phyloP scores from a whole-genome alignment of 2,113 vertebrate genomes.

The Callocephalon fimbriatum region DNA sequence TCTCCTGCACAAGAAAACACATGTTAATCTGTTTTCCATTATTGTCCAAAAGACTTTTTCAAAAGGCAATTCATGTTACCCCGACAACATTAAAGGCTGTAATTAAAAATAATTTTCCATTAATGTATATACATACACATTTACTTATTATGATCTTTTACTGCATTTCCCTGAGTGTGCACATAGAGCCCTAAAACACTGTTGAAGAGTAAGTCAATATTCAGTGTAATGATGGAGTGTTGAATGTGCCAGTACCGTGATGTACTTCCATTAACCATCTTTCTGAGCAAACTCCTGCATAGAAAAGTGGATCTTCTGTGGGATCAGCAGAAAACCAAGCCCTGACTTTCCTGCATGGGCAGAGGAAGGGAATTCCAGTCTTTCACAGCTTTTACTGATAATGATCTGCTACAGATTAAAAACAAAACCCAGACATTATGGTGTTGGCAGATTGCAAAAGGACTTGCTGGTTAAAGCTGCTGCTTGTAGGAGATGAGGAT shows the following conservation, averaged over 20 bases:
- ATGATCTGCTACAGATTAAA: constrained; percentile 60
- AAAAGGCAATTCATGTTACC: background rate
- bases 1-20: constrained; percentile 19
- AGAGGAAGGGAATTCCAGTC: constrained; percentile 26
- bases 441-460: constrained; percentile 68
- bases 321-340: background rate
- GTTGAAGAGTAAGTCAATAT: background rate
- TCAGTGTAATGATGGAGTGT: background rate
- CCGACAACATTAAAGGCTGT: background rate
- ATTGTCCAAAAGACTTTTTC: constrained; percentile 27
- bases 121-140: constrained; percentile 8
- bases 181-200: background rate
- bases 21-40: constrained; percentile 47
- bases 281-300: background rate
- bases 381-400: constrained; percentile 63
- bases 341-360: background rate
- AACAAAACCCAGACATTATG: constrained; percentile 40
- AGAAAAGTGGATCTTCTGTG: background rate
- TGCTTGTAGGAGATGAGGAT: constrained; percentile 42
- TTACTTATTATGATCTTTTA: background rate
- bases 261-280: background rate
- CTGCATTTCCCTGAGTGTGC: background rate
- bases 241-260: background rate
- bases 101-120: constrained; percentile 42
- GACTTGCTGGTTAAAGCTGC: constrained; percentile 65